Evolutionary conservation across 2,797 vertebrate genomes (phyloP).

Genomic region (Spizella passerina): DNA sequence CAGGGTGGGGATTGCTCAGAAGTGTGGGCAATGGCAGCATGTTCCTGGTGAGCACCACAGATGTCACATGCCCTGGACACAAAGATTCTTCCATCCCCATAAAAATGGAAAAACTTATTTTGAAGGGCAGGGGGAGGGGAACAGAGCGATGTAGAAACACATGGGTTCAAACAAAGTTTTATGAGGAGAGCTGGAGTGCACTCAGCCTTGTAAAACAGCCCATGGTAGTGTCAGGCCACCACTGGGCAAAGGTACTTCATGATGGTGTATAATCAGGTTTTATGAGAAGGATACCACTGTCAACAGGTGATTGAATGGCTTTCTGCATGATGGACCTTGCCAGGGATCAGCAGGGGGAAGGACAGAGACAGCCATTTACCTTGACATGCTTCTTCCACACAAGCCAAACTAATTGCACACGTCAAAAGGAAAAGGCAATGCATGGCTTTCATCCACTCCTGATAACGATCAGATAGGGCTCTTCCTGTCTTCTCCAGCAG

Average conservation of each 20-base stretch:
- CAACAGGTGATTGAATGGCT: conserved; percentile 57
- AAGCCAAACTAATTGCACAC: conserved; percentile 23
- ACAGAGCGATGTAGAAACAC: neutral
- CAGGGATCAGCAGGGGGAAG: conserved; percentile 18
- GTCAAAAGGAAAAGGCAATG: conserved; percentile 57
- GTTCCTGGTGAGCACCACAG: neutral
- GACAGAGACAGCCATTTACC: neutral
- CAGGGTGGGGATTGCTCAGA: neutral
- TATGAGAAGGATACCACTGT: conserved; percentile 47
- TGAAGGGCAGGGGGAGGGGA: neutral
- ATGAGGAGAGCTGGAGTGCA: conserved; percentile 45
- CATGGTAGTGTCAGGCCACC: neutral
- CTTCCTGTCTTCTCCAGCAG: conserved; percentile 48
- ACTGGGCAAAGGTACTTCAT: neutral
- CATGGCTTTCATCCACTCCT: conserved; percentile 24
- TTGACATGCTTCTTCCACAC: conserved; percentile 45
- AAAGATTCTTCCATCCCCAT: neutral
- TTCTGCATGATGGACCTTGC: conserved; percentile 61
- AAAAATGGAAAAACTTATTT: neutral
- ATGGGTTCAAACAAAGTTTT: conserved; percentile 57
- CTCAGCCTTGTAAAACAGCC: conserved; percentile 37
- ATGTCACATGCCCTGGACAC: neutral
- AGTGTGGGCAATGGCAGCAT: neutral
- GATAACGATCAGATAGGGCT: conserved; percentile 73
- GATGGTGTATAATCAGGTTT: neutral